A percentile compares a stretch with the other conserved stretches of the same genome.
These are phyloP conservation scores for Drymonia ruficornis DNA, from an alignment of 2,888 invertebrate species.

Conservation along the genomic window DNA sequence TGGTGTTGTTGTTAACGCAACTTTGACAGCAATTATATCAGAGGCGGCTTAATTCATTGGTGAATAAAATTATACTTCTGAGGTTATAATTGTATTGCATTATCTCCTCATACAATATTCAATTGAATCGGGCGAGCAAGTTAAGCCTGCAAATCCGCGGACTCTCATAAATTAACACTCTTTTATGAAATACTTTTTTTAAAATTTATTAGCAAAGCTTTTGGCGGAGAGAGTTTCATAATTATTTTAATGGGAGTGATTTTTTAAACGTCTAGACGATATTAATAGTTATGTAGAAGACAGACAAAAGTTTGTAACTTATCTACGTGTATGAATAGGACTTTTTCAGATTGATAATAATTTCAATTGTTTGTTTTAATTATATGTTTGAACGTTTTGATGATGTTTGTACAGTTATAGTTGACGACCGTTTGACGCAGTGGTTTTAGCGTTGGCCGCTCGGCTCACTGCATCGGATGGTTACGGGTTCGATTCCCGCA, in stretches of 20 bases:
- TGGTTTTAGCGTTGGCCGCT: too few species aligned
- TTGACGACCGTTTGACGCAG: too few species aligned
- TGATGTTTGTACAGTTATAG: too few species aligned
- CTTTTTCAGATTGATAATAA: too few species aligned
- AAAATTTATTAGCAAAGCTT: conserved; percentile 1
- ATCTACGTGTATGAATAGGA: neutral
- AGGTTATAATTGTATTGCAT: conserved; percentile 2
- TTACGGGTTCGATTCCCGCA: too few species aligned
- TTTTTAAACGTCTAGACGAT: neutral
- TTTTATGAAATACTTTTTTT: neutral
- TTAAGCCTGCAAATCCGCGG: conserved; percentile 16
- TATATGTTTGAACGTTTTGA: too few species aligned
- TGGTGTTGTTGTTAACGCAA: too few species aligned
- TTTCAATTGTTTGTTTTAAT: too few species aligned
- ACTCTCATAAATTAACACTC: conserved; percentile 7
- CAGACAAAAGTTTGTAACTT: neutral
- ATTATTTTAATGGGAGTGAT: conserved; percentile 1
- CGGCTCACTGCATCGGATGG: too few species aligned
- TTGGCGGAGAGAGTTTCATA: neutral
- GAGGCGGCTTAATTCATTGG: too few species aligned
- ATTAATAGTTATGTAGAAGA: neutral
- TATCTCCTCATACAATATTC: conserved; percentile 14
- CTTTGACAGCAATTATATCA: too few species aligned
- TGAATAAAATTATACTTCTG: neutral
- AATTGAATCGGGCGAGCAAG: conserved; percentile 9